Conservation (phyloP, 2,113 vertebrate species). For the Ptychochromis oligacanthus region DNA sequence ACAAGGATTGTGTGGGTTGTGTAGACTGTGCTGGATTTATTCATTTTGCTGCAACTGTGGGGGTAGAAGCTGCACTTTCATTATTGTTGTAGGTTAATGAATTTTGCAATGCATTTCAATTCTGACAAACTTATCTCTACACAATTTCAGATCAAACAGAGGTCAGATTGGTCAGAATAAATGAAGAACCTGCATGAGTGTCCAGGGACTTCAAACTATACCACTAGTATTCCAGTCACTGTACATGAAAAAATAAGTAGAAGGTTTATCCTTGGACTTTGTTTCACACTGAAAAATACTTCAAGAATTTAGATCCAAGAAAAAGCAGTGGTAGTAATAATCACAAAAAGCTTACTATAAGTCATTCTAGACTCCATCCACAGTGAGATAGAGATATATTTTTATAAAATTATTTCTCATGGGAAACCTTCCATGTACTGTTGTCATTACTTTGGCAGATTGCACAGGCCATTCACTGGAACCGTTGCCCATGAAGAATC, state of each 20-base stretch:
- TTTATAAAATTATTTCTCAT: constrained; percentile 55
- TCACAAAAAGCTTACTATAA: constrained; percentile 1
- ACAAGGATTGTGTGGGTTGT: background rate
- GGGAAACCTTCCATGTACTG: constrained; percentile 55
- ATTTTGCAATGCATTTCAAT: background rate
- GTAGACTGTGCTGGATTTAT: background rate
- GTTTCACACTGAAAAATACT: background rate
- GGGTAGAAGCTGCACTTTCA: background rate
- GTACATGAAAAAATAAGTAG: background rate
- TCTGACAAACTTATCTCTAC: background rate
- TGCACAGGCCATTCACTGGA: constrained; percentile 61
- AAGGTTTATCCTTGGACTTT: constrained; percentile 3
- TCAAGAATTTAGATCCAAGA: background rate
- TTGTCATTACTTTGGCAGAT: constrained; percentile 61
- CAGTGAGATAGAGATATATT: background rate
- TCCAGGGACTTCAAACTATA: background rate
- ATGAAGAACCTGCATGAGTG: background rate
- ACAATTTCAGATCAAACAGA: background rate
- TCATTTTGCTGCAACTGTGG: background rate
- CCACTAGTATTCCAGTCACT: background rate
- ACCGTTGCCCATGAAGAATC: constrained; percentile 70
- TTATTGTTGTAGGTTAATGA: constrained; percentile 7
- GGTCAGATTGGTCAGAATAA: background rate
- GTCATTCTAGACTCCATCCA: background rate
- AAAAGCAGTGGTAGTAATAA: background rate